Base-by-base conservation (phyloP, 2,888 invertebrate genomes). In the Rhagonycha lutea region DNA sequence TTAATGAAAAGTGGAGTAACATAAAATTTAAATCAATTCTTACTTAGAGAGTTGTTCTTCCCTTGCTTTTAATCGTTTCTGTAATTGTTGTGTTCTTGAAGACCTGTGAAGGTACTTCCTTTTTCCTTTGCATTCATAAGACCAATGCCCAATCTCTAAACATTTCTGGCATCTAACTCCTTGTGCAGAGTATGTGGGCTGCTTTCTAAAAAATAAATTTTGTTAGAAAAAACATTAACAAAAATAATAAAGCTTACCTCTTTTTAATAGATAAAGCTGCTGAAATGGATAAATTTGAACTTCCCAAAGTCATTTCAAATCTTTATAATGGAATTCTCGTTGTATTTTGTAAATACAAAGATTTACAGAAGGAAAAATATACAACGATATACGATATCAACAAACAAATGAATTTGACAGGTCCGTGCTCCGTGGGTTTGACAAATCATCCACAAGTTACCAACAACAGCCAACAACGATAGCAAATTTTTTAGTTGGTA, bases 141-240 rank as follows among this genome's bases (percentile, higher is more conserved):
- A 97, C 96, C 97, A 98, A 86, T 98, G 98, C 0, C 98, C 98
- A 84, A 92, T 92, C 87, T 97, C 95, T 68, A 97, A 88, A 85
- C 98, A 98, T 88, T 97, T 98, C 86, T 98, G 98, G 86, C 98
- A 98, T 24, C 95, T 92, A 77, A 95, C 91, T 11, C 94, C 94
- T 86, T 94, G 93, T 60, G 86, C 86, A 0, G 95, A 94, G 86
- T 92, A 93, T 0, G 91, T 91, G 14, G 91, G 90, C 32, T 91
- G 91, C 84, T 92, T 87, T 77, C 91, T 91, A 72, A 90, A 92
- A 47, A 1, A 47, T 8, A 47, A n/a, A n/a, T n/a, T 2, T 7
- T n/a, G 3, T 47, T n/a, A n/a, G n/a, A 47, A 47, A 47, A 47
- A 47, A 28, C 14, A 18, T 70, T 11, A 12, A n/a, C n/a, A 61